phyloP scores from a whole-genome alignment of 2,797 vertebrate species.

The Crypturellus tataupa region DNA sequence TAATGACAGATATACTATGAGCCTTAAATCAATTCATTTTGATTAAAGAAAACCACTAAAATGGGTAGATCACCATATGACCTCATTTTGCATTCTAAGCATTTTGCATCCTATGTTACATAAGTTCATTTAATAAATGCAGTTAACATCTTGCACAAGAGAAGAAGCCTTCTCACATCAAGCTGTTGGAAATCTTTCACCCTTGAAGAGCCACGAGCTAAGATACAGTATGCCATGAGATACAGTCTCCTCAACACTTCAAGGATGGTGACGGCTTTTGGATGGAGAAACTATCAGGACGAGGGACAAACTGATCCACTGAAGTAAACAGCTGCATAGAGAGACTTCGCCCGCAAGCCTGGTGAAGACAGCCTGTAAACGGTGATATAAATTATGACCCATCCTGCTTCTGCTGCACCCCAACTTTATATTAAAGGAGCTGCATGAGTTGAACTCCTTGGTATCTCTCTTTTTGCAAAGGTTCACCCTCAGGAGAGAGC shows the following conservation, averaged over 20 bases:
- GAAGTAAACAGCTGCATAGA: too few species aligned
- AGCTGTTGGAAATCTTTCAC: too few species aligned
- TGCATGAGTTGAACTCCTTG: not conserved
- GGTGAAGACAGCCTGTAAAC: not conserved
- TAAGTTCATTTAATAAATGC: accelerated
- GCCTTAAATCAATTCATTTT: not conserved
- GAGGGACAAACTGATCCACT: too few species aligned
- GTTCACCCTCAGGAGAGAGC: not conserved
- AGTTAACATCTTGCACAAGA: not conserved
- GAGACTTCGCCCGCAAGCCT: not conserved
- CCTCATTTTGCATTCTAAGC: accelerated
- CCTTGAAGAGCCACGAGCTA: too few species aligned
- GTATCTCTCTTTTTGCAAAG: not conserved
- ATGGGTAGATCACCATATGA: not conserved
- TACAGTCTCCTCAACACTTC: too few species aligned
- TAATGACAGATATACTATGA: accelerated
- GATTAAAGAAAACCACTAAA: not conserved
- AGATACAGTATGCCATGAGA: too few species aligned
- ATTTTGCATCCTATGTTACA: not conserved
- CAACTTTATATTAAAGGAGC: not conserved
- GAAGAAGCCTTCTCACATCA: too few species aligned
- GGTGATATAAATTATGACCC: not conserved
- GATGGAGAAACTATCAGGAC: too few species aligned
- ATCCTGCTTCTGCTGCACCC: not conserved
- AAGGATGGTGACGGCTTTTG: too few species aligned